Conservation (phyloP, 2,888 invertebrate species). For the Phyllotreta cruciferae region DNA sequence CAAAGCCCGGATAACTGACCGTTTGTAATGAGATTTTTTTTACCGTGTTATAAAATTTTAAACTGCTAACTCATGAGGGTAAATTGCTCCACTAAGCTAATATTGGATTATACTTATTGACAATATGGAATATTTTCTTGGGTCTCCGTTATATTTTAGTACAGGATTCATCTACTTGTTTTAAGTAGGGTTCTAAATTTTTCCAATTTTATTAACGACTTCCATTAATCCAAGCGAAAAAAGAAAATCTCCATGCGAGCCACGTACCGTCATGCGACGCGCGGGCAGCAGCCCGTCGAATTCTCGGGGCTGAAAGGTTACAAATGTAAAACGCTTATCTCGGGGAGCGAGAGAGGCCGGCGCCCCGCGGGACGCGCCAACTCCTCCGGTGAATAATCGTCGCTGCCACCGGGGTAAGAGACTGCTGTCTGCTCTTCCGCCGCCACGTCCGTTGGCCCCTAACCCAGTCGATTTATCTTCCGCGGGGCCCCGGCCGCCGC, state of each 20-base stretch:
- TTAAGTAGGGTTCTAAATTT: too few relatives aligned
- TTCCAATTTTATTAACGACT: too few relatives aligned
- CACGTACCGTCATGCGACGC: not conserved
- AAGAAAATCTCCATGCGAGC: too few relatives aligned
- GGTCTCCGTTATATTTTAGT: too few relatives aligned
- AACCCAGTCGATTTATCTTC: conserved; percentile 60
- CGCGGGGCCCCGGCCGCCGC: conserved; percentile 48
- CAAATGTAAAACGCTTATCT: conserved; percentile 60
- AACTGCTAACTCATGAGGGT: not conserved
- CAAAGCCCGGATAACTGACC: conserved; percentile 18
- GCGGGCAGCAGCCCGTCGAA: not conserved
- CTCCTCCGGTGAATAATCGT: conserved; percentile 57
- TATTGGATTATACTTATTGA: too few relatives aligned
- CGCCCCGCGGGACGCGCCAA: conserved; percentile 48
- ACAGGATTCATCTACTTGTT: too few relatives aligned
- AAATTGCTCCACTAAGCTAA: too few relatives aligned
- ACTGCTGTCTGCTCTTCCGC: conserved; percentile 60
- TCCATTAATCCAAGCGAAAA: too few relatives aligned
- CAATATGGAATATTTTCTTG: too few relatives aligned
- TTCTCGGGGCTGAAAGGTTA: conserved; percentile 51
- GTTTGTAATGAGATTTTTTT: conserved; percentile 18
- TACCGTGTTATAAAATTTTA: not conserved
- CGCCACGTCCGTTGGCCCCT: conserved; percentile 57
- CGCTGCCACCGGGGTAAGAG: conserved; percentile 59
- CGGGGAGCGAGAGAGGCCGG: conserved; percentile 57